A percentile compares a stretch with the other conserved stretches of the same genome.
Evolutionary conservation across 1,140 invertebrate species (phyloP).

Genomic region (Drosophila quadrilineata): DNA sequence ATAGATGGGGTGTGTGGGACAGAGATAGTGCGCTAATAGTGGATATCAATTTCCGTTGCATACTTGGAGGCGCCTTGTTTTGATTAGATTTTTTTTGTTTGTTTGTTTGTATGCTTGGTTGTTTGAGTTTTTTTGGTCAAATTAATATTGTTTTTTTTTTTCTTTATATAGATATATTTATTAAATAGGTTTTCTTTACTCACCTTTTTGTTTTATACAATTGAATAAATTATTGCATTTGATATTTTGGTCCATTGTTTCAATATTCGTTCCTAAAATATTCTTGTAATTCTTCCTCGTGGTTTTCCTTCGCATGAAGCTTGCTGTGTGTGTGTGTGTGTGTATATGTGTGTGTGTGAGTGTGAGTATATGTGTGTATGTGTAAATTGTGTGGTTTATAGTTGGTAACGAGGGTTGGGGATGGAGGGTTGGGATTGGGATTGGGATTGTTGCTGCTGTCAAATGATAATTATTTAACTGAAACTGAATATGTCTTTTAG

Average conservation of each 20-base stretch:
- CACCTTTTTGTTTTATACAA: slow-evolving; percentile 74
- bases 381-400: slow-evolving; percentile 3
- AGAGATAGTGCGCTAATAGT: neutral
- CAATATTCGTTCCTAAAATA: slow-evolving; percentile 80
- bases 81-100: neutral
- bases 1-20: neutral
- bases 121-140: neutral
- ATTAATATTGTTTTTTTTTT: neutral
- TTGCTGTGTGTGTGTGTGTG: slow-evolving; percentile 6
- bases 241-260: slow-evolving; percentile 81
- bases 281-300: slow-evolving; percentile 60
- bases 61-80: neutral
- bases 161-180: neutral
- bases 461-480: no score
- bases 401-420: no score
- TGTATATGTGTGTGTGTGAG: slow-evolving; percentile 12
- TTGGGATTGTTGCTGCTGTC: no score
- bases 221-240: slow-evolving; percentile 80
- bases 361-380: slow-evolving; percentile 3
- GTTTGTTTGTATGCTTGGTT: neutral
- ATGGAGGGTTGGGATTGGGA: no score
- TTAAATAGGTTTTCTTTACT: slow-evolving; percentile 14
- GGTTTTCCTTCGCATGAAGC: slow-evolving; percentile 17
- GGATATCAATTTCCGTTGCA: neutral
- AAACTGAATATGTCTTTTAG: no score